Conservation (phyloP, 2,888 invertebrate species). For the Marronus borbonicus region DNA sequence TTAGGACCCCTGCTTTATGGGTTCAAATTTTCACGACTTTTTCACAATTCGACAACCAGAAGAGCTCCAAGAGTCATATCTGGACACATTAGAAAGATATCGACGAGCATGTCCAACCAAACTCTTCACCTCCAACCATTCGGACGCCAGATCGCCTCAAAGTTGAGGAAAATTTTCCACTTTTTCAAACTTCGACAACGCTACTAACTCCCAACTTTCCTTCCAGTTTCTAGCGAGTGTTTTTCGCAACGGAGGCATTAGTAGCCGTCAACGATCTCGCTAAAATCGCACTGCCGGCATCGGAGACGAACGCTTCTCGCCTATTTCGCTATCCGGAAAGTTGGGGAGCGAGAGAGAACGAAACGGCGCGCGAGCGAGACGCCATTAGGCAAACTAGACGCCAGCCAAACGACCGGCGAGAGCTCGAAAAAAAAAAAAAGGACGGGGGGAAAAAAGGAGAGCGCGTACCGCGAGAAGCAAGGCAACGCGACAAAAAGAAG, state of each 20-base stretch:
- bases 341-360: background rate
- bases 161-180: background rate
- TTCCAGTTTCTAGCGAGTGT: too few species aligned
- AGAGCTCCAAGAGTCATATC: too few species aligned
- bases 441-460: slow-evolving; percentile 4
- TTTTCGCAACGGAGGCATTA: too few species aligned
- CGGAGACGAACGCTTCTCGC: too few species aligned
- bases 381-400: slow-evolving; percentile 4
- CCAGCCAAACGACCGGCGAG: slow-evolving; percentile 2
- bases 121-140: background rate
- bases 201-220: background rate
- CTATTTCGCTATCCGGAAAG: too few species aligned
- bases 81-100: background rate
- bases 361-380: background rate
- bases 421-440: slow-evolving; percentile 1
- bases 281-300: too few species aligned
- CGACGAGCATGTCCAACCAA: background rate
- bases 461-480: too few species aligned
- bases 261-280: too few species aligned
- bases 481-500: slow-evolving; percentile 7
- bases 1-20: too few species aligned
- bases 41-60: too few species aligned
- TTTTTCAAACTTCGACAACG: background rate
- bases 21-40: too few species aligned
- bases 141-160: background rate